phyloP scores from a whole-genome alignment of 2,888 invertebrate species.

The Erpobdella octoculata region DNA sequence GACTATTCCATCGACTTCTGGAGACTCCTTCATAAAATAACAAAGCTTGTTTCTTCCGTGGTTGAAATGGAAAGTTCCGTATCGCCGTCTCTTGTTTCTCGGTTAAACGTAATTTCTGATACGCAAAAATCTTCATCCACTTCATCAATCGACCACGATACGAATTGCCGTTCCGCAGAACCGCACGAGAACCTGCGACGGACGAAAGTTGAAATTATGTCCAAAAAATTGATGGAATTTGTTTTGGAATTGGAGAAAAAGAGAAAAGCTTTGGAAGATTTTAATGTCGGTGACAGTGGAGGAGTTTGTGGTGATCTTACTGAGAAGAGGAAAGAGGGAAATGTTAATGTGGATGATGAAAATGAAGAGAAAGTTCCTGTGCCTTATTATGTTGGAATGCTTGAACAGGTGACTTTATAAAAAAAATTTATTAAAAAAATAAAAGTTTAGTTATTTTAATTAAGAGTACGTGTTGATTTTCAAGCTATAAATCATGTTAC shows the following conservation, averaged over 20 bases:
- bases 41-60: neutral
- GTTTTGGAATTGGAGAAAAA: neutral
- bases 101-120: neutral
- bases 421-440: too few species aligned
- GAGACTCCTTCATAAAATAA: neutral
- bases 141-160: neutral
- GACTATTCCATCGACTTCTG: neutral
- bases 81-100: too few species aligned
- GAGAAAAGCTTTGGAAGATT: neutral
- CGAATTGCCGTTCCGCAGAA: too few species aligned
- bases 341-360: slow-evolving; percentile 5
- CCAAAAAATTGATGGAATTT: neutral
- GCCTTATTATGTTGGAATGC: slow-evolving; percentile 6
- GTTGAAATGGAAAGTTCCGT: neutral
- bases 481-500: neutral
- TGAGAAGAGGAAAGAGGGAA: neutral
- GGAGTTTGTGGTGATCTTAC: neutral
- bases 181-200: too few species aligned
- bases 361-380: neutral
- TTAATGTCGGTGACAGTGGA: too few species aligned
- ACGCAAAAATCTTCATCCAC: neutral
- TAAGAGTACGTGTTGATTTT: too few species aligned
- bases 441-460: too few species aligned
- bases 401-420: slow-evolving; percentile 14
- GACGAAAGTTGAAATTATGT: neutral